Percentiles rank a stretch among this genome's conserved stretches.
Evolutionary conservation across 2,797 vertebrate species (phyloP).

Genomic region (Rhincodon typus): DNA sequence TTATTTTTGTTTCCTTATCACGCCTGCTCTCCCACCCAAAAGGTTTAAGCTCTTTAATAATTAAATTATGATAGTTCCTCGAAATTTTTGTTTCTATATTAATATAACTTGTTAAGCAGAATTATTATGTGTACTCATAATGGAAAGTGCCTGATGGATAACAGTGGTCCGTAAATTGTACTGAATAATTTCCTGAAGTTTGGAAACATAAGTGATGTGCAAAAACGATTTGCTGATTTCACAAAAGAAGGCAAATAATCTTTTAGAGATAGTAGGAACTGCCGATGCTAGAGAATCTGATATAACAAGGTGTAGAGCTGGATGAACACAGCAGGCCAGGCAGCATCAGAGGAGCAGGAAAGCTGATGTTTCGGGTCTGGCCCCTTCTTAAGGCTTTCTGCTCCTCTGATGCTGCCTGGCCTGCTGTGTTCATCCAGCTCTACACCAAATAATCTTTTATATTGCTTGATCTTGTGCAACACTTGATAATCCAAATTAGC

Average conservation of each 20-base stretch:
- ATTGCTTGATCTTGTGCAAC: background rate
- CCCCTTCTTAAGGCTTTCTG: too few relatives aligned
- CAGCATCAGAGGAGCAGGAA: too few relatives aligned
- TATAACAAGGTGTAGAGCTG: too few relatives aligned
- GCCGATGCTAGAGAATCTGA: too few relatives aligned
- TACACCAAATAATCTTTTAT: background rate
- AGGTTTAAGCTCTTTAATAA: background rate
- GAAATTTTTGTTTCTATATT: background rate
- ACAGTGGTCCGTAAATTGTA: background rate
- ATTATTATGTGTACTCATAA: background rate
- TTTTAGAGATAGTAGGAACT: too few relatives aligned
- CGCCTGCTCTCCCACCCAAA: too few relatives aligned
- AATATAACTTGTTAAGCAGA: background rate
- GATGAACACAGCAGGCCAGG: too few relatives aligned
- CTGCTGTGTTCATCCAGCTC: too few relatives aligned
- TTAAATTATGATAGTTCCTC: background rate
- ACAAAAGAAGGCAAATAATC: background rate
- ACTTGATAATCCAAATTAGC: background rate
- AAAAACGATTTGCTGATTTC: too few relatives aligned
- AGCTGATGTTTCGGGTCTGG: too few relatives aligned
- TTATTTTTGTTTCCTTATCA: background rate
- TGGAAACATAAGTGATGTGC: background rate
- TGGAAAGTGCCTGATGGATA: background rate
- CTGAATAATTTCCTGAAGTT: background rate
- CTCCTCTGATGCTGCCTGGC: too few relatives aligned